Evolutionary conservation across 2,888 invertebrate species (phyloP).

Genomic region (Brachyptera putata): DNA sequence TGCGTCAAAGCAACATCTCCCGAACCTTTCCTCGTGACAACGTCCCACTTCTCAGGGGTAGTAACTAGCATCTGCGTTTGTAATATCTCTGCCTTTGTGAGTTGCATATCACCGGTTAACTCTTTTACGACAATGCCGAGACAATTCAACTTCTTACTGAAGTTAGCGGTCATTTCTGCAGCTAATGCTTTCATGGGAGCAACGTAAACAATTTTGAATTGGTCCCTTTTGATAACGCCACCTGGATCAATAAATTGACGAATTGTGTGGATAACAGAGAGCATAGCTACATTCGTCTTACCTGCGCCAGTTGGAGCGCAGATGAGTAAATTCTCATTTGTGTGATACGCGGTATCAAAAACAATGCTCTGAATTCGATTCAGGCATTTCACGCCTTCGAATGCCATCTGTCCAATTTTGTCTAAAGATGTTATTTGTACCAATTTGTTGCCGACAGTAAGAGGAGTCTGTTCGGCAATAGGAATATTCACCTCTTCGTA

Average conservation of each 20-base stretch:
- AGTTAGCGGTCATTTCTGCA: constrained; percentile 96
- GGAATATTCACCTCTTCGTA: constrained; percentile 87
- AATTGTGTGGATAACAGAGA: constrained; percentile 87
- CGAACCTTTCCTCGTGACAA: constrained; percentile 92
- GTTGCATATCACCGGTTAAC: constrained; percentile 96
- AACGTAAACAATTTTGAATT: constrained; percentile 97
- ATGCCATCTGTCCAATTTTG: constrained; percentile 82
- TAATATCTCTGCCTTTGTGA: constrained; percentile 89
- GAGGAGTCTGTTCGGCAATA: constrained; percentile 57
- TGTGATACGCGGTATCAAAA: constrained; percentile 90
- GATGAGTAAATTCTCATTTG: constrained; percentile 94
- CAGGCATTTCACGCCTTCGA: constrained; percentile 77
- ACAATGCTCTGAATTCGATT: constrained; percentile 97
- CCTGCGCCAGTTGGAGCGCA: constrained; percentile 99
- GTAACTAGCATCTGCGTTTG: constrained; percentile 97
- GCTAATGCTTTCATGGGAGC: constrained; percentile 99
- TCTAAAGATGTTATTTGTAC: constrained; percentile 61
- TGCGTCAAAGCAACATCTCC: constrained; percentile 86
- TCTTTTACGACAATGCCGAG: constrained; percentile 84
- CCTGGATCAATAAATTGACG: constrained; percentile 72
- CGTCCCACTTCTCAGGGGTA: constrained; percentile 99
- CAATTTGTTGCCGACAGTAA: constrained; percentile 59
- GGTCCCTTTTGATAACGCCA: constrained; percentile 79
- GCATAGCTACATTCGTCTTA: constrained; percentile 96
- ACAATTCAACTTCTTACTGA: constrained; percentile 70